Conservation (phyloP, 2,113 vertebrate species). For the Archilochus colubris region DNA sequence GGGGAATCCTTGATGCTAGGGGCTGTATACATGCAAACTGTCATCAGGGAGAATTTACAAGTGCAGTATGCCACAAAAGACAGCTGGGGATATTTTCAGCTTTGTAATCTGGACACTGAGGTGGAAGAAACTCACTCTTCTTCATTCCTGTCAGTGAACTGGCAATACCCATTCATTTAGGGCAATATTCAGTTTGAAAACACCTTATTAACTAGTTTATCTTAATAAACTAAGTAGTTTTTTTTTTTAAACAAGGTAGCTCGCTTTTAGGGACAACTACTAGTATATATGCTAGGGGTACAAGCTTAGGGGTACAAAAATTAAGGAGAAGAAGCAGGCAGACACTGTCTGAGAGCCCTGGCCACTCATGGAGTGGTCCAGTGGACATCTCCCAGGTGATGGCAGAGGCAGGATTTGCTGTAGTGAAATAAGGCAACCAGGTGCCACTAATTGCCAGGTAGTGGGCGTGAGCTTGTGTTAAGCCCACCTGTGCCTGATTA, state of each 20-base stretch:
- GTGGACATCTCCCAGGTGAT: neutral
- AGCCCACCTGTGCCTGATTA: too few relatives aligned
- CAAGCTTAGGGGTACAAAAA: neutral
- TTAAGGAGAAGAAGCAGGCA: neutral
- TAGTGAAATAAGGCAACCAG: too few relatives aligned
- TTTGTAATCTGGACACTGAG: neutral
- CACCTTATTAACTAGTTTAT: neutral
- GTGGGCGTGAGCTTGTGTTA: too few relatives aligned
- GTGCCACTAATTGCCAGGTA: too few relatives aligned
- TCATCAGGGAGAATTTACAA: neutral
- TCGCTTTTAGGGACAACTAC: neutral
- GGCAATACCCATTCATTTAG: neutral
- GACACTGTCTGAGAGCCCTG: neutral
- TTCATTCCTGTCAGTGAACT: neutral
- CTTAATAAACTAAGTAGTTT: rapidly evolving
- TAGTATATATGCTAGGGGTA: neutral
- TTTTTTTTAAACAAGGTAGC: neutral
- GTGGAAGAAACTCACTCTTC: neutral
- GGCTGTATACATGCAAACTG: neutral
- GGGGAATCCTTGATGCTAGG: neutral
- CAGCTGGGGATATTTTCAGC: neutral
- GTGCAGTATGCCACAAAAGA: neutral
- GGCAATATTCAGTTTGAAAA: neutral
- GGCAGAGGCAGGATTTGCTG: neutral
- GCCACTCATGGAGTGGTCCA: too few relatives aligned